Evolutionary conservation across 2,113 vertebrate genomes (phyloP).

Genomic region (Nicator chloris): DNA sequence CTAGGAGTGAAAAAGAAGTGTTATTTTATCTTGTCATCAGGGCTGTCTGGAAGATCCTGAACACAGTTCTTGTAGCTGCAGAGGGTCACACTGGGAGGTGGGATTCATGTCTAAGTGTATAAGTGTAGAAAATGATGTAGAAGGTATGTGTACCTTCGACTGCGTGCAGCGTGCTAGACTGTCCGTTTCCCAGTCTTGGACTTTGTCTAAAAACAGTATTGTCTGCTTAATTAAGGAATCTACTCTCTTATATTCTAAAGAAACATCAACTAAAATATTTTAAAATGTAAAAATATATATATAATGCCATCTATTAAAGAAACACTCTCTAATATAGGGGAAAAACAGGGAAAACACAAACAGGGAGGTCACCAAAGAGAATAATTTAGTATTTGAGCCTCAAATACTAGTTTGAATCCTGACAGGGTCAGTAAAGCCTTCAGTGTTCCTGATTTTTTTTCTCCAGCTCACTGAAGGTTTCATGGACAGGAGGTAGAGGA

Average conservation of each 20-base stretch:
- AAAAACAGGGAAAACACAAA: too few relatives aligned
- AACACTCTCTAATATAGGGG: neutral
- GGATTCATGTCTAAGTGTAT: neutral
- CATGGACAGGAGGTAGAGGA: neutral
- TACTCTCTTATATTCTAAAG: neutral
- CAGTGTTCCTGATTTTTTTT: neutral
- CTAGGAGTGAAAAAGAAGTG: neutral
- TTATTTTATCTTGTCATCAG: neutral
- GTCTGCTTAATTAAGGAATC: neutral
- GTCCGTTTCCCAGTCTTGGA: neutral
- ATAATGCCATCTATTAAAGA: neutral
- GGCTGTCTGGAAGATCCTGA: neutral
- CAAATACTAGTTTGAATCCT: neutral
- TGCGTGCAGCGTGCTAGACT: rapidly evolving
- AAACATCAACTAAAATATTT: neutral
- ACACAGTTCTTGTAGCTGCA: neutral
- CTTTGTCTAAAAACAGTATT: neutral
- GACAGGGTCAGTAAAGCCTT: neutral
- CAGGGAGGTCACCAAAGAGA: neutral
- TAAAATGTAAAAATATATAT: neutral
- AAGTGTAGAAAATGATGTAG: neutral
- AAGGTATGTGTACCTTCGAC: neutral
- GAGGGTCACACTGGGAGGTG: neutral
- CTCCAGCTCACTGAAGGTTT: neutral
- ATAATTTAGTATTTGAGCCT: neutral